Base-by-base conservation (phyloP, 2,888 invertebrate species). In the Drosophila borborema region DNA sequence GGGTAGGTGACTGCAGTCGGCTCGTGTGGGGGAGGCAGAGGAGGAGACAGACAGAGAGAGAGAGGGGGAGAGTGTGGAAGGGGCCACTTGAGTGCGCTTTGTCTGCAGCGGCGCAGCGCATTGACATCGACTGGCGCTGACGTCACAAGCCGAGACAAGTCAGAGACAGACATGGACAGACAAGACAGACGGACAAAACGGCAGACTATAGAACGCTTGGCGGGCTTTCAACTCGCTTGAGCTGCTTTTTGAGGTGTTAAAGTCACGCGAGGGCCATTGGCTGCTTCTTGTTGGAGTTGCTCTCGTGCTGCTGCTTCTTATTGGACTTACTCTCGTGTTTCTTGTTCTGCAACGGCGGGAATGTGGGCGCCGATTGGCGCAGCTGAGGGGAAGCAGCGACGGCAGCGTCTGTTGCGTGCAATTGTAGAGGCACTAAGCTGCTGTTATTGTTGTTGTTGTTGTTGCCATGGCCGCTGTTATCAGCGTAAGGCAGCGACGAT, bases 261-360 rank as follows among this genome's bases (percentile, higher is more conserved):
- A 86, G 87, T 86, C 86, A 58, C 58, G 58, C 58, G 58, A 58
- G 58, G 56, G 34, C 34, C 20, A 64, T 53, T 68, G 45, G 45
- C 38, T 41, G 40, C n/a, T 56, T 48, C 54, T 76, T 56, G 48
- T 56, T 46, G 40, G 31, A 89, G 90, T 87, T 86, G 90, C 87
- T 89, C 77, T 90, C 82, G 64, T 73, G 86, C 28, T 28, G 45
- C 38, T 41, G 40, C n/a, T 56, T 48, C 54, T 76, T 56, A 51
- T 56, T 46, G 40, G 31, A 89, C 87, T 87, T 86, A 87, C 87
- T 89, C 77, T 90, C 83, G 64, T 73, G 86, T 76, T 87, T 87
- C 71, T 86, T 88, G 68, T 72, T 74, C 71, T 68, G 81, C 62
- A 72, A 69, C 45, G 89, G 80, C 46, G 82, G 74, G 64, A 66